A percentile compares a stretch with the other conserved stretches of the same genome.
These are phyloP conservation scores for Dermatemys mawii DNA, from an alignment of 2,113 vertebrate genomes.

Conservation along the genomic window DNA sequence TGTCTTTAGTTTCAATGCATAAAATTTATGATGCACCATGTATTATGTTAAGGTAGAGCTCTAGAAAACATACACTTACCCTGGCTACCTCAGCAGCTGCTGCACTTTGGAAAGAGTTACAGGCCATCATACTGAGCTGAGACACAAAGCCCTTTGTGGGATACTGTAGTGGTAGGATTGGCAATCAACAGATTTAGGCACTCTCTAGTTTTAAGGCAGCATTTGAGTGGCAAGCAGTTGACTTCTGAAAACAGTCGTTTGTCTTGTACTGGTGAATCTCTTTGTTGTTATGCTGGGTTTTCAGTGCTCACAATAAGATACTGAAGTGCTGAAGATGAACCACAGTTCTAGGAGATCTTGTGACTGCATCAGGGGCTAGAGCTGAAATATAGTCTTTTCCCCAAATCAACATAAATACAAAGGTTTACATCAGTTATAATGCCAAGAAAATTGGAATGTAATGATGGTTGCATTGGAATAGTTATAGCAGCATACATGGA, in stretches of 20 bases:
- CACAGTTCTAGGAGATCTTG: slow-evolving; percentile 74
- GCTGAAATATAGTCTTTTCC: slow-evolving; percentile 77
- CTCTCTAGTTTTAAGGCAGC: slow-evolving; percentile 88
- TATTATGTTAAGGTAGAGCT: slow-evolving; percentile 72
- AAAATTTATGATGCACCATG: slow-evolving; percentile 78
- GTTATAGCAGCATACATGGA: slow-evolving; percentile 80
- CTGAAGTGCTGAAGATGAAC: slow-evolving; percentile 75
- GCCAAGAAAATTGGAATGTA: slow-evolving; percentile 80
- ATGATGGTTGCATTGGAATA: slow-evolving; percentile 76
- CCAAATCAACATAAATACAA: slow-evolving; percentile 73
- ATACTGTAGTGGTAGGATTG: slow-evolving; percentile 81
- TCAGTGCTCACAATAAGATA: slow-evolving; percentile 75
- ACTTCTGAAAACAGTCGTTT: slow-evolving; percentile 77
- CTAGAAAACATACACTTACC: slow-evolving; percentile 77
- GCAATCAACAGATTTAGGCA: slow-evolving; percentile 85
- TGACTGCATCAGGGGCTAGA: slow-evolving; percentile 75
- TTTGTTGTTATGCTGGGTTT: slow-evolving; percentile 75
- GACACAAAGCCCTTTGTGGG: slow-evolving; percentile 80
- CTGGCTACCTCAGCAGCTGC: slow-evolving; percentile 76
- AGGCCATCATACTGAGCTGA: slow-evolving; percentile 66
- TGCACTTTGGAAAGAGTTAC: slow-evolving; percentile 60
- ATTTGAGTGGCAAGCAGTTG: slow-evolving; percentile 83
- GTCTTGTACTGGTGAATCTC: slow-evolving; percentile 76
- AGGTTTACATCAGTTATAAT: slow-evolving; percentile 69
- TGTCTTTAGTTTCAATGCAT: slow-evolving; percentile 66